Evolutionary conservation across 2,888 invertebrate species (phyloP), one percentile per base, ranked within the genome.

Genomic region (Oscheius sp.): DNA sequence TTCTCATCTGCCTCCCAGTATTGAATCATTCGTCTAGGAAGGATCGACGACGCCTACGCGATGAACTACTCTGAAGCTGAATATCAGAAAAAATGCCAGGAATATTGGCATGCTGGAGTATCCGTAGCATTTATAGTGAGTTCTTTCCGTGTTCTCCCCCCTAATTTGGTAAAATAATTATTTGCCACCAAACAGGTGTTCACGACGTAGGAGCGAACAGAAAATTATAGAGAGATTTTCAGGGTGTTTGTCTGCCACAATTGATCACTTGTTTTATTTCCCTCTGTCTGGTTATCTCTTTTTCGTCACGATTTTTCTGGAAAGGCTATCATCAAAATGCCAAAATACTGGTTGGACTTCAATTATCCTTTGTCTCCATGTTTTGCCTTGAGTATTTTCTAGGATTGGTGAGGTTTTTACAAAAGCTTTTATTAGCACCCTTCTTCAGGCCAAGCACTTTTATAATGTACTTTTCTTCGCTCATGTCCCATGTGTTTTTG

Each of bases 271-370:
- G 61, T 15, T 29, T 61, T 6, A 29, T 45, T n/a, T 45, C 61
- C 1, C 61, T 61, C 42, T 25, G 17, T n/a, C 10, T 61, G 10
- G 27, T 61, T 23, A n/a, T 61, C 12, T 45, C 45, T 3, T 61
- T 61, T 42, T 23, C 27, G 5, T 42, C 8, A n/a, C n/a, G 23
- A 2, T 45, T 61, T 20, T 61, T 61, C 31, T n/a, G 20, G 23
- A 42, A 29, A 10, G 61, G 61, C 20, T 61, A 45, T 25, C 61
- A 61, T 27, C 42, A 27, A 27, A 61, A 61, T 45, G 61, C 61
- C 6, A 61, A 61, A 42, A 29, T 45, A 23, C 39, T 61, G 15
- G 61, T 61, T 20, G 25, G 25, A 29, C 12, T 42, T 2, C 61
- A 61, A 5, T n/a, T 61, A 25, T 61, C 15, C 42, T 61, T 61